Conservation (phyloP, 2,797 vertebrate species). For the Lophotriccus pileatus region DNA sequence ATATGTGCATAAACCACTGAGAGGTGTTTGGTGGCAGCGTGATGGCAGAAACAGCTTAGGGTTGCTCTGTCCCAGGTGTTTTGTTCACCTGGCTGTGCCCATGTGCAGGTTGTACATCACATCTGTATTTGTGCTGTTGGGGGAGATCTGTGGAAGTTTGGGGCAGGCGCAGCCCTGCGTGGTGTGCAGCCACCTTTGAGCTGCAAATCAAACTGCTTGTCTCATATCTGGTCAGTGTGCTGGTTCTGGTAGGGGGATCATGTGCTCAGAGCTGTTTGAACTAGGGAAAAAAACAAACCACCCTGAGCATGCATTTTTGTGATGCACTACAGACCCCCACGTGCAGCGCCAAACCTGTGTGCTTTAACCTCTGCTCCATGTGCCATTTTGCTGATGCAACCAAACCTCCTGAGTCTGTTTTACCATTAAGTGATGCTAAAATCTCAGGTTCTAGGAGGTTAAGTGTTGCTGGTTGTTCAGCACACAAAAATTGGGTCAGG, state of each 20-base stretch:
- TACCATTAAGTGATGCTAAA: background rate
- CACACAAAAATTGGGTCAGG: background rate
- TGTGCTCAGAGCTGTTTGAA: background rate
- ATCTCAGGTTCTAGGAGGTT: background rate
- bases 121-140: accelerated
- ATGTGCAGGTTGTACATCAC: accelerated
- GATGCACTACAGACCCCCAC: accelerated
- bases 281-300: background rate
- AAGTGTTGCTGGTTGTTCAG: background rate
- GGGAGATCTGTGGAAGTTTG: background rate
- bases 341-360: accelerated
- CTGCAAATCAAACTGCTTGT: background rate
- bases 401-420: background rate
- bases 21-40: background rate
- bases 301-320: background rate
- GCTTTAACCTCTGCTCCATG: background rate
- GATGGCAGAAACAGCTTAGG: background rate
- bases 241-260: background rate
- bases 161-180: background rate
- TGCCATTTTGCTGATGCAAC: accelerated
- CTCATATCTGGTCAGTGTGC: background rate
- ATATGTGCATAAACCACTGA: accelerated
- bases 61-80: background rate
- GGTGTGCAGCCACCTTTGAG: background rate
- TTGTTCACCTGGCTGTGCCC: background rate